Evolutionary conservation across 2,797 vertebrate species (phyloP).

Genomic region (Triplophysa bombifrons): DNA sequence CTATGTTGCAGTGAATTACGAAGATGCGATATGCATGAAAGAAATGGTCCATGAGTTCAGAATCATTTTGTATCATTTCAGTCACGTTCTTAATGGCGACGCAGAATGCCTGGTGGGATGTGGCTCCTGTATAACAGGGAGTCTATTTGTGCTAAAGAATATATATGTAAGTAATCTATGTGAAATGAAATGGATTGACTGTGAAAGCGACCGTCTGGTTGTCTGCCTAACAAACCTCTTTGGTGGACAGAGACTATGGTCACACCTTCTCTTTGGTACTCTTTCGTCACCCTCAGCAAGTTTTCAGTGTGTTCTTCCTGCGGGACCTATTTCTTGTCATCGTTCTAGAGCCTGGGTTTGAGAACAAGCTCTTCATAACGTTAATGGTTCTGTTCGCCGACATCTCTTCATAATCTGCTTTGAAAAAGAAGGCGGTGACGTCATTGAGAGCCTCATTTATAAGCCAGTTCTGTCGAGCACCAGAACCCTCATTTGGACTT

Average conservation of each 20-base stretch:
- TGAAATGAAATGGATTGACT: background rate
- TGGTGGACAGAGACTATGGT: background rate
- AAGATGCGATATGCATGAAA: conserved; percentile 46
- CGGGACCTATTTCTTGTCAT: conserved; percentile 9
- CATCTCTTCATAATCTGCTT: conserved; percentile 42
- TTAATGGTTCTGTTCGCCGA: conserved; percentile 38
- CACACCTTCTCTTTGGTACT: background rate
- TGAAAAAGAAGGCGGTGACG: background rate
- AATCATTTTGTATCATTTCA: background rate
- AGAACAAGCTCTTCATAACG: background rate
- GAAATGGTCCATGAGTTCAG: conserved; percentile 21
- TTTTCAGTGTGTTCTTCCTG: conserved; percentile 1
- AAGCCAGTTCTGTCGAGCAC: conserved; percentile 60
- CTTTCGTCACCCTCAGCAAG: background rate
- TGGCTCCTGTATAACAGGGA: background rate
- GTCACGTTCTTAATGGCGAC: background rate
- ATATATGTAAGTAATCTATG: background rate
- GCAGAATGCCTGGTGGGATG: background rate
- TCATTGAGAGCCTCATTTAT: background rate
- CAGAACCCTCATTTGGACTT: conserved; percentile 58
- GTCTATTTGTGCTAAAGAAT: background rate
- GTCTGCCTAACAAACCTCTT: background rate
- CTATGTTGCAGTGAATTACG: conserved; percentile 32
- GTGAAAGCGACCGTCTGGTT: background rate
- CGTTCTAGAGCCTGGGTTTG: background rate